phyloP scores from a whole-genome alignment of 2,797 vertebrate species.

The Carcharodon carcharias region DNA sequence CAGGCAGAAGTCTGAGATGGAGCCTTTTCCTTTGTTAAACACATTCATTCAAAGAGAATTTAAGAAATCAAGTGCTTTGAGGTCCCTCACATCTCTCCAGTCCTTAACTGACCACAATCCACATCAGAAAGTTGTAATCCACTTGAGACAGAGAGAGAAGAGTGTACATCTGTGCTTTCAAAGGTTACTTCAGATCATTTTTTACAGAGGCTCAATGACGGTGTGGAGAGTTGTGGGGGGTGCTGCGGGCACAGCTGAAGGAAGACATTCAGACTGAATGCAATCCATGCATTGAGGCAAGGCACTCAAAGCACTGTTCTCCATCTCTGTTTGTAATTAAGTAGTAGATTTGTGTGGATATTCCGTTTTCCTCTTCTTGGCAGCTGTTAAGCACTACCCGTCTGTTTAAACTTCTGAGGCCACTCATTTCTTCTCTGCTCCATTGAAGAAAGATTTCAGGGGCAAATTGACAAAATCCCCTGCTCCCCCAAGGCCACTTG shows the following conservation, averaged over 20 bases:
- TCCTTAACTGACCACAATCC: background rate
- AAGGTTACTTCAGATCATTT: background rate
- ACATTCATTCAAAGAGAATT: background rate
- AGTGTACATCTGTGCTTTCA: background rate
- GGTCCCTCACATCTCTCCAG: background rate
- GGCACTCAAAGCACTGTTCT: background rate
- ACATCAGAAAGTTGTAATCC: background rate
- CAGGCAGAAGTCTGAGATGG: background rate
- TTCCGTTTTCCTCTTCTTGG: background rate
- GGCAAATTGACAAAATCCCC: background rate
- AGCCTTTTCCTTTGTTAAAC: background rate
- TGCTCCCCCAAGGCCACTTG: too few species aligned
- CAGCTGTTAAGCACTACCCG: background rate
- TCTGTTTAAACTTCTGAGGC: background rate
- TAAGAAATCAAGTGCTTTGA: too few species aligned
- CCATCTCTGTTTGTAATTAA: background rate
- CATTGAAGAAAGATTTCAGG: background rate
- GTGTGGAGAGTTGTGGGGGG: background rate
- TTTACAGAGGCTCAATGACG: background rate
- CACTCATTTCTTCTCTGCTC: background rate
- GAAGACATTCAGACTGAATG: background rate
- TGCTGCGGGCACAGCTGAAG: too few species aligned
- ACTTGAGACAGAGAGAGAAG: background rate
- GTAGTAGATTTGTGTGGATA: too few species aligned
- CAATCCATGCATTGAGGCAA: background rate